Conservation (phyloP, 2,113 vertebrate species). For the Tachysurus vachellii region DNA sequence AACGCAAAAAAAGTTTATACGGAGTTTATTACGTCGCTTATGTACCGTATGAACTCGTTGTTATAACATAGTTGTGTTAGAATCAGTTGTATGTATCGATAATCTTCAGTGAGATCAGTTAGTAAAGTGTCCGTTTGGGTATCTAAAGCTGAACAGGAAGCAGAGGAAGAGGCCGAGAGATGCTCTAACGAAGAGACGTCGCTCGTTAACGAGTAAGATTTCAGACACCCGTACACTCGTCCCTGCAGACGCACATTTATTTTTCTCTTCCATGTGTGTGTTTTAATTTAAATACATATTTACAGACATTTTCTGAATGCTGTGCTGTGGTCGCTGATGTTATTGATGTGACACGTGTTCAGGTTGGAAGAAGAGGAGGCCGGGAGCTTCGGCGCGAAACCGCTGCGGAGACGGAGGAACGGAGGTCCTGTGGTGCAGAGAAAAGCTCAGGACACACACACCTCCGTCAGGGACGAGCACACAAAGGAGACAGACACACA, state of each 20-base stretch:
- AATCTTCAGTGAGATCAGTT: background rate
- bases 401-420: constrained; percentile 56
- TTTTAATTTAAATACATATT: background rate
- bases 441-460: constrained; percentile 33
- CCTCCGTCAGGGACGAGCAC: constrained; percentile 31
- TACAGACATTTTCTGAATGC: background rate
- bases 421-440: constrained; percentile 50
- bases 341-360: background rate
- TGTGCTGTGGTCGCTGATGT: background rate
- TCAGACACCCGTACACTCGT: background rate
- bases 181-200: background rate
- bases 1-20: background rate
- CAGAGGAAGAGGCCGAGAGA: constrained; percentile 13
- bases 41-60: too few relatives aligned
- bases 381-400: constrained; percentile 36
- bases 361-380: background rate
- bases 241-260: background rate
- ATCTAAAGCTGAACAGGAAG: constrained; percentile 12
- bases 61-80: background rate
- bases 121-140: background rate
- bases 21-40: background rate
- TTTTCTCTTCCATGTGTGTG: too few relatives aligned
- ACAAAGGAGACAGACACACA: constrained; percentile 17
- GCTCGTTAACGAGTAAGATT: constrained; percentile 34
- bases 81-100: background rate